phyloP scores from a whole-genome alignment of 2,888 invertebrate species.

The Torymus tubicola region DNA sequence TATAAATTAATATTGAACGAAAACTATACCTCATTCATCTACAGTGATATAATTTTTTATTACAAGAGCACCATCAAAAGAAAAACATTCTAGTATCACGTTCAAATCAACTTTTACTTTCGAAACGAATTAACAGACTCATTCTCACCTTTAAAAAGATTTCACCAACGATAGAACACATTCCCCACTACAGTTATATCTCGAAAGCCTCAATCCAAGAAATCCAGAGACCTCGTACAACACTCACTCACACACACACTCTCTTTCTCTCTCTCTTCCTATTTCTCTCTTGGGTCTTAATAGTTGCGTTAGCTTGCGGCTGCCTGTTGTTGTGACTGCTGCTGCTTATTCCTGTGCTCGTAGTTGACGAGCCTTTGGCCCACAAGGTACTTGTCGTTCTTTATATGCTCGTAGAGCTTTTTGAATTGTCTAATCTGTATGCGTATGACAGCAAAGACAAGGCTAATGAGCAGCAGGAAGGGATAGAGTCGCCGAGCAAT shows the following conservation, averaged over 20 bases:
- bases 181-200: no score
- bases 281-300: no score
- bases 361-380: slow-evolving; percentile 98
- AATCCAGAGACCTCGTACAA: slow-evolving; percentile 6
- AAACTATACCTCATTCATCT: no score
- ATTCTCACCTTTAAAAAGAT: no score
- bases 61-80: background rate
- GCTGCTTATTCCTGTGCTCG: slow-evolving; percentile 85
- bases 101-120: background rate
- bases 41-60: no score
- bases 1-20: no score
- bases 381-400: slow-evolving; percentile 99
- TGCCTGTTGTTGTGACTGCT: slow-evolving; percentile 61
- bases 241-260: no score
- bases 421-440: slow-evolving; percentile 96
- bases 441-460: slow-evolving; percentile 83
- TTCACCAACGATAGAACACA: no score
- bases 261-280: no score
- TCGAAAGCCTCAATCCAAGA: slow-evolving; percentile 38
- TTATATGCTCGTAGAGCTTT: slow-evolving; percentile 97
- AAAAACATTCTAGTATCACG: background rate
- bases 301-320: slow-evolving; percentile 41
- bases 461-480: slow-evolving; percentile 85
- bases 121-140: background rate
- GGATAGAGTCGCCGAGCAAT: slow-evolving; percentile 94